Base-by-base conservation (phyloP, 2,888 invertebrate genomes). In the Gisinianus flammeolus region DNA sequence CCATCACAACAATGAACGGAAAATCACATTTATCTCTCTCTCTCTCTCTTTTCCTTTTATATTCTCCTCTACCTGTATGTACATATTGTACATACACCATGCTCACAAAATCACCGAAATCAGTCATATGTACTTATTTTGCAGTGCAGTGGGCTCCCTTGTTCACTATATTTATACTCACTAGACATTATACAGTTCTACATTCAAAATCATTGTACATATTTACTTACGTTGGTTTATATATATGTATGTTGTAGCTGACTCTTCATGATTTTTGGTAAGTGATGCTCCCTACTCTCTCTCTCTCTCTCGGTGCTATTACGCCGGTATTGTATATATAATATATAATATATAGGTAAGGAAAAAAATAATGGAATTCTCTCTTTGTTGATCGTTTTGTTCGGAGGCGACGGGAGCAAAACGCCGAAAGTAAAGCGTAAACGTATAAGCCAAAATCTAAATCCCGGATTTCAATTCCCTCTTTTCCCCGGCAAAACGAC, bases 371-470 rank as follows among this genome's bases (percentile, higher is more conserved):
- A 31, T 35, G 31, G 67, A 30, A 67, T 62, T 77, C 76, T 71
- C 79, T 67, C 67, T 76, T 69, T 69, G 56, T 56, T 56, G 64
- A n/a, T 77, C 79, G 80, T 80, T 81, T 81, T 81, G 81, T 81
- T 79, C 76, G 16, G 73, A 80, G 81, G 81, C 78, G 81, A 80
- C 76, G 79, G 80, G 78, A 80, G 79, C 80, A 79, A 79, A 82
- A 80, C 76, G 79, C 44, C 24, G 73, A 66, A 74, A 74, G 44
- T 52, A 74, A 74, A 74, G 28, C 44, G 6, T 24, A 16, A 16
- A 22, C n/a, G 8, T 62, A 62, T 70, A 22, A 30, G 52, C 6
- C 44, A 12, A 70, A 67, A 71, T 52, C 56, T 30, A 66, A 74
- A 74, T 74, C 73, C 71, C 24, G 62, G 35, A 73, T 74, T 66